Conservation (phyloP, 2,888 invertebrate species). For the Habrosyne pyritoides region DNA sequence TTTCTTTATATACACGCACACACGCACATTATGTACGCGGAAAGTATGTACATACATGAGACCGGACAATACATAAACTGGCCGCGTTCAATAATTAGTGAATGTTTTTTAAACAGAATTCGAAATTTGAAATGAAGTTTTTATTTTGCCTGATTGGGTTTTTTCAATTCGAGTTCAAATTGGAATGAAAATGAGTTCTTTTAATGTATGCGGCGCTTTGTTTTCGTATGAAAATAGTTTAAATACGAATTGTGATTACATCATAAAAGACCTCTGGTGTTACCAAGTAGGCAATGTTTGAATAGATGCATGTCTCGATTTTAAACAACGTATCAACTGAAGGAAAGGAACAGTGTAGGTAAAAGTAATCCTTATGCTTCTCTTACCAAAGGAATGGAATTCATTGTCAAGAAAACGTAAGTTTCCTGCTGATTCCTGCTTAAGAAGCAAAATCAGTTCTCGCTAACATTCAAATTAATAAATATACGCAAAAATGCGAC, state of each 20-base stretch:
- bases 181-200: conserved; percentile 45
- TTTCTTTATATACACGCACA: conserved; percentile 67
- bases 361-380: too few species aligned
- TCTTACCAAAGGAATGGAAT: too few species aligned
- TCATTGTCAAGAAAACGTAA: too few species aligned
- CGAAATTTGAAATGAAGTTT: conserved; percentile 78
- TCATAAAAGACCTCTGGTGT: neutral
- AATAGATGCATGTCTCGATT: too few species aligned
- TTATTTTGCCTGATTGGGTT: conserved; percentile 64
- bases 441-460: too few species aligned
- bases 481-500: conserved; percentile 4
- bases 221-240: conserved; percentile 8
- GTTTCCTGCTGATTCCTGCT: too few species aligned
- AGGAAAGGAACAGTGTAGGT: too few species aligned
- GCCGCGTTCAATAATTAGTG: conserved; percentile 75
- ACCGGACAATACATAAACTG: conserved; percentile 57
- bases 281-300: too few species aligned
- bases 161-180: conserved; percentile 57
- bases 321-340: too few species aligned
- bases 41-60: conserved; percentile 37
- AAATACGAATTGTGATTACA: neutral
- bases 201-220: conserved; percentile 24
- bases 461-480: neutral
- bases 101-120: conserved; percentile 77
- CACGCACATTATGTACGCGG: conserved; percentile 46